Conservation (phyloP, 2,113 vertebrate genomes). For the Pseudorhombus dupliciocellatus region DNA sequence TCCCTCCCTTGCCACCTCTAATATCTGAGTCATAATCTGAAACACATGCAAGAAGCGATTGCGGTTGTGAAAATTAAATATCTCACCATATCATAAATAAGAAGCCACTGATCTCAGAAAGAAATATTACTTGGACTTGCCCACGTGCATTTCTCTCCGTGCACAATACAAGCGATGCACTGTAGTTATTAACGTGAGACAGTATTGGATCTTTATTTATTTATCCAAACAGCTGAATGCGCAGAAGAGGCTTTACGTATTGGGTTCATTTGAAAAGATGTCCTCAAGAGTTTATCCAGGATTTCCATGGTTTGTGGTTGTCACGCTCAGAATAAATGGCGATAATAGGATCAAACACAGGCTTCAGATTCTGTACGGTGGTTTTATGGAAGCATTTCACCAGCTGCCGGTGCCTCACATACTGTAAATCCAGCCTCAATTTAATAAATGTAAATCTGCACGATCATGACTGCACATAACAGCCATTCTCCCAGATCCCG, state of each 20-base stretch:
- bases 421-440: slow-evolving; percentile 15
- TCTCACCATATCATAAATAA: slow-evolving; percentile 37
- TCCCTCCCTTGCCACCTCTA: slow-evolving; percentile 37
- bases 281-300: slow-evolving; percentile 9
- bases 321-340: slow-evolving; percentile 15
- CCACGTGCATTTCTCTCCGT: slow-evolving; percentile 13
- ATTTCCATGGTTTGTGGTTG: slow-evolving; percentile 3
- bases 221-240: slow-evolving; percentile 5
- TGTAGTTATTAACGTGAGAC: slow-evolving; percentile 20
- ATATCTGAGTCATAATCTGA: slow-evolving; percentile 61
- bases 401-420: slow-evolving; percentile 28
- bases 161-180: slow-evolving; percentile 8
- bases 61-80: slow-evolving; percentile 46
- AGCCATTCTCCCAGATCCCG: too few relatives aligned
- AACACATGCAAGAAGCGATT: slow-evolving; percentile 27
- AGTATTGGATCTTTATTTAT: background rate
- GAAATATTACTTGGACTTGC: slow-evolving; percentile 42
- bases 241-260: background rate
- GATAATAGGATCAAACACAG: slow-evolving; percentile 12
- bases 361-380: background rate
- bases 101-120: slow-evolving; percentile 34
- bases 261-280: too few relatives aligned
- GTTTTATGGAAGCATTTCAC: slow-evolving; percentile 17
- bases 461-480: background rate
- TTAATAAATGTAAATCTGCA: slow-evolving; percentile 10